Evolutionary conservation across 2,888 invertebrate genomes (phyloP), one percentile per base, ranked within the genome.

Genomic region (Eilema caniola): DNA sequence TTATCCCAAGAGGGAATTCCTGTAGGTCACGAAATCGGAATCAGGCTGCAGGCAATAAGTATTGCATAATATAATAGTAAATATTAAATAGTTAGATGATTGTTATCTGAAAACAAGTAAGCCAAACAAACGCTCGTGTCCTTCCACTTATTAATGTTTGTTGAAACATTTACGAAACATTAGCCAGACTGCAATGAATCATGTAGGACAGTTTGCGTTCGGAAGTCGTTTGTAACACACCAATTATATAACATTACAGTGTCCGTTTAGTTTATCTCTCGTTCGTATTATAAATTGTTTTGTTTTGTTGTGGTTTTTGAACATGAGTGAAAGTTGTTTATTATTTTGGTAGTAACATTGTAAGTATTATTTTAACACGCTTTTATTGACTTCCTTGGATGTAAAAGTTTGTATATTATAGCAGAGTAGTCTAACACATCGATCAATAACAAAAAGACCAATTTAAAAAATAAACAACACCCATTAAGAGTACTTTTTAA

Each of bases 141-240:
- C 77, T 79, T 75, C 77, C 79, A 82, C 75, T 88, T 83, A 83
- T 82, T 83, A 83, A 76, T 79, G 85, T 86, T 83, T 84, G 78
- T 79, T 81, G 71, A 82, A 77, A 82, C 83, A 75, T 68, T 75
- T 77, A 78, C 76, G 77, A 78, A 82, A 78, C 76, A 76, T 80
- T 81, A 80, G 70, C 68, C 63, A 67, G 65, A 20, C 28, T 69
- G 57, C 68, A 64, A 53, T 62, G 72, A 66, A 76, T 79, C 72
- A 76, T 72, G 70, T 67, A 73, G 72, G 64, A 33, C 80, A 76
- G 77, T 79, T 1, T 67, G 62, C 62, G 31, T 60, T 67, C 64
- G 47, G 53, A 24, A 67, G 47, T 41, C 67, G 69, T 53, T 59
- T 62, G 67, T 31, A 37, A 7, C 41, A 68, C 70, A 81, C 72